Conservation (phyloP, 2,113 vertebrate genomes). For the Colius striatus region DNA sequence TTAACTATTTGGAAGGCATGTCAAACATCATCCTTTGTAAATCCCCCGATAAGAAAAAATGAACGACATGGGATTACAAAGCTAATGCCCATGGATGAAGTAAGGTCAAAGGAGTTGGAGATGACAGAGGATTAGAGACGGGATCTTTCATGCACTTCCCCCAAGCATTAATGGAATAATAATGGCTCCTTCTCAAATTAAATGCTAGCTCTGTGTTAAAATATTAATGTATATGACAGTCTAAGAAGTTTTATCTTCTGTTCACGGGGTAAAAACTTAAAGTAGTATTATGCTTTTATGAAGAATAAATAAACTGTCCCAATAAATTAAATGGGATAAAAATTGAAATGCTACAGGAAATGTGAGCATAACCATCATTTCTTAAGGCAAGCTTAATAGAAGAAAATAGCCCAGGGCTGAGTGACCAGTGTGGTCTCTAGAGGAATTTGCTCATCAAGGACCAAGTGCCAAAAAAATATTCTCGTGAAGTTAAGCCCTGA, state of each 20-base stretch:
- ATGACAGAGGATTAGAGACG: constrained; percentile 80
- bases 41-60: constrained; percentile 76
- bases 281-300: not conserved
- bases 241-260: not conserved
- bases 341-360: not conserved
- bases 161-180: constrained; percentile 41
- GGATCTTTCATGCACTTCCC: constrained; percentile 41
- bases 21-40: constrained; percentile 63
- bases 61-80: constrained; percentile 84
- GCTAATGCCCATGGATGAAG: constrained; percentile 85
- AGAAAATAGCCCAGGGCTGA: not conserved
- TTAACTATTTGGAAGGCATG: not conserved
- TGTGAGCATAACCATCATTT: rapidly evolving
- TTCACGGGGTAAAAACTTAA: not conserved
- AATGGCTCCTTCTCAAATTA: constrained; percentile 41
- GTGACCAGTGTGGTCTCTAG: not conserved
- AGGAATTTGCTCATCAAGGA: not conserved
- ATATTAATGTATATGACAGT: not conserved
- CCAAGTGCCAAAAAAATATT: not conserved
- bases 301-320: not conserved
- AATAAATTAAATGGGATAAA: not conserved
- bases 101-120: constrained; percentile 79
- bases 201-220: constrained; percentile 24
- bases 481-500: not conserved
- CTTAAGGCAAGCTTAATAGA: not conserved